Evolutionary conservation across 2,797 vertebrate species (phyloP).

Genomic region (Galago senegalensis): DNA sequence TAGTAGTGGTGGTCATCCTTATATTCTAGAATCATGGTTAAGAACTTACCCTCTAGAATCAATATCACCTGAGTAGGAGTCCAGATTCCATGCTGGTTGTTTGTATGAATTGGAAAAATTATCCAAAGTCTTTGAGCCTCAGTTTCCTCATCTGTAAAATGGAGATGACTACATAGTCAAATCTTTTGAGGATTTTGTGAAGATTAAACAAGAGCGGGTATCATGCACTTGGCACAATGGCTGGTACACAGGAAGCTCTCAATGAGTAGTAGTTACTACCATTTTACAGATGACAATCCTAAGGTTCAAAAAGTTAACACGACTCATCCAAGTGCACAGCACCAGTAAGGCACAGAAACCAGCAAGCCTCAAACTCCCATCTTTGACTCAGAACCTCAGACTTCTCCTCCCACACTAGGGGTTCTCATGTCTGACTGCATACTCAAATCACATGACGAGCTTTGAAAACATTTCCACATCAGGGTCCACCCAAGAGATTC

Average conservation of each 20-base stretch:
- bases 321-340: neutral
- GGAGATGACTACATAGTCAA: neutral
- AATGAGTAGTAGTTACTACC: neutral
- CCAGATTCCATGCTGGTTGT: neutral
- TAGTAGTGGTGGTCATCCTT: neutral
- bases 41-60: neutral
- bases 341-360: neutral
- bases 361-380: neutral
- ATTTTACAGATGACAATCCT: neutral
- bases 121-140: neutral
- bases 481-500: neutral
- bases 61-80: neutral
- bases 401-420: neutral
- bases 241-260: neutral
- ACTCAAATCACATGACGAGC: neutral
- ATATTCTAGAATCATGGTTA: slow-evolving; percentile 23
- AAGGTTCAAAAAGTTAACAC: neutral
- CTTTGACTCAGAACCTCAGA: neutral
- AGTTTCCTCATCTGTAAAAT: neutral
- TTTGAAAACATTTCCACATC: neutral
- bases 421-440: neutral
- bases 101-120: neutral
- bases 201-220: neutral
- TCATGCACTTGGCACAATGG: neutral
- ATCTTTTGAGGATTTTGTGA: neutral